Base-by-base conservation (phyloP, 2,888 invertebrate species). In the Panzeria rudis region DNA sequence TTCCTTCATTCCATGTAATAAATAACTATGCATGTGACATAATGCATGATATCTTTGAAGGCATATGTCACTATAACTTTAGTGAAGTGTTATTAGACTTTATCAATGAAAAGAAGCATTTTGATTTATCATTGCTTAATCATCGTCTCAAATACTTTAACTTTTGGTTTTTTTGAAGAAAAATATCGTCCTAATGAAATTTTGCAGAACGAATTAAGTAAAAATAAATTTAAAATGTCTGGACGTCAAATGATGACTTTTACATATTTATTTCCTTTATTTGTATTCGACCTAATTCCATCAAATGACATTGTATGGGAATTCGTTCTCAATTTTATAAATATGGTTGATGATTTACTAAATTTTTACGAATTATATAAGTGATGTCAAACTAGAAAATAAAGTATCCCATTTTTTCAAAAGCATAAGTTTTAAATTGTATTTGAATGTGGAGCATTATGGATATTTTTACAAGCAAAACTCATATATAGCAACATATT, bases 321-420 rank as follows among this genome's bases (percentile, higher is more conserved):
- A 29, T 64, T 64, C 25, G 44, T 64, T 47, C 29, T 64, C 11
- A 64, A 64, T 8, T 64, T 64, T 1, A 64, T 64, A n/a, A 64
- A n/a, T 64, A 64, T 64, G 23, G 64, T 64, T 64, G 64, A 64
- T 9, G 44, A 64, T 25, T 62, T 64, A 29, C n/a, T n/a, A n/a
- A n/a, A n/a, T n/a, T n/a, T n/a, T n/a, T n/a, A n/a, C n/a, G n/a
- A n/a, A n/a, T n/a, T n/a, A n/a, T n/a, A n/a, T n/a, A n/a, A n/a
- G n/a, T n/a, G n/a, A n/a, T n/a, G n/a, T n/a, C n/a, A n/a, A n/a
- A n/a, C n/a, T n/a, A n/a, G n/a, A n/a, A n/a, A n/a, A n/a, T n/a
- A n/a, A n/a, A n/a, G n/a, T n/a, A n/a, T n/a, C n/a, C n/a, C n/a
- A n/a, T n/a, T n/a, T n/a, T n/a, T n/a, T n/a, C n/a, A n/a, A n/a